Percentiles rank a stretch among this genome's conserved stretches.
Evolutionary conservation across 1,140 invertebrate species (phyloP).

Genomic region (Laodelphax striatellus): DNA sequence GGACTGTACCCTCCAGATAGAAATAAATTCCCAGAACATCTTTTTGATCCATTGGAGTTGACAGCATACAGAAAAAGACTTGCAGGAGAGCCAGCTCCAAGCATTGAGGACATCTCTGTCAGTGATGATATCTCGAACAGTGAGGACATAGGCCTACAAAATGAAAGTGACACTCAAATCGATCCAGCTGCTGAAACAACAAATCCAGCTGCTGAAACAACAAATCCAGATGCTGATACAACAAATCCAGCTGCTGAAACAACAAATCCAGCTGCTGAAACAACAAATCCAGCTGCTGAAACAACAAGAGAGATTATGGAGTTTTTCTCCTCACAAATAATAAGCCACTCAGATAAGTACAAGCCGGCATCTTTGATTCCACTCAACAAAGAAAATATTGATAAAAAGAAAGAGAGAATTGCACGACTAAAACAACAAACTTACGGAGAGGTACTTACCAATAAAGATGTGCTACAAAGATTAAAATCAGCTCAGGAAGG

Average conservation of each 20-base stretch:
- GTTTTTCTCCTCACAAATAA: too few species aligned
- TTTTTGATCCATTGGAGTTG: background rate
- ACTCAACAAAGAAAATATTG: background rate
- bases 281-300: too few species aligned
- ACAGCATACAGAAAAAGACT: slow-evolving; percentile 1
- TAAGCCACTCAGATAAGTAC: background rate
- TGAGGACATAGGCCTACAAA: background rate
- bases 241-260: too few species aligned
- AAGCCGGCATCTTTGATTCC: slow-evolving; percentile 1
- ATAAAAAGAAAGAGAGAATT: slow-evolving; percentile 3
- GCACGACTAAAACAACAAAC: background rate
- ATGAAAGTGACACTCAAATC: too few species aligned
- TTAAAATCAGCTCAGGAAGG: background rate
- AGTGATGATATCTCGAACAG: too few species aligned
- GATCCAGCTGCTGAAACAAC: too few species aligned
- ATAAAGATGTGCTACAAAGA: background rate
- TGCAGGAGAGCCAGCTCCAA: too few species aligned
- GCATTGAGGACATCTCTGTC: background rate
- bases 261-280: too few species aligned
- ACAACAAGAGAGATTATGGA: too few species aligned
- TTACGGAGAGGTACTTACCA: slow-evolving; percentile 1
- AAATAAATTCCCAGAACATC: background rate
- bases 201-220: too few species aligned
- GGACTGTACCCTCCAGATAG: background rate
- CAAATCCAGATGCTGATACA: too few species aligned